These are phyloP conservation scores for Pharmacophagus antenor DNA, from an alignment of 2,888 invertebrate species.

Conservation along the genomic window DNA sequence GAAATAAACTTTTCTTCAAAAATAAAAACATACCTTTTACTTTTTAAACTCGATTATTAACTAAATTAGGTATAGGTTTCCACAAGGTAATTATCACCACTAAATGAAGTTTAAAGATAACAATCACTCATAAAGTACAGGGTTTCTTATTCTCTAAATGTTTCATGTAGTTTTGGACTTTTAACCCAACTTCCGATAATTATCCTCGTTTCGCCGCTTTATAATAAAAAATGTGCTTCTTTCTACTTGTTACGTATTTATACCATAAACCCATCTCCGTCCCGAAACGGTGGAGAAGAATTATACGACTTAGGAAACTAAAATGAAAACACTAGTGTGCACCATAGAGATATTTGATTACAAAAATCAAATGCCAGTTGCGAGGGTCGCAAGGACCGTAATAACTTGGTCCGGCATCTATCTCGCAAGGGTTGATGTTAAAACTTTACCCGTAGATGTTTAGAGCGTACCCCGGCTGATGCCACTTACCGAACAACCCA, in stretches of 20 bases:
- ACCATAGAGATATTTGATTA: conserved; percentile 35
- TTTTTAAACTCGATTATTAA: too few species aligned
- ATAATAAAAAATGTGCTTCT: not conserved
- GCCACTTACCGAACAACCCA: conserved; percentile 61
- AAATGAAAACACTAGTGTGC: conserved; percentile 34
- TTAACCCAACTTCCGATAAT: not conserved
- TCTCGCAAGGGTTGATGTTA: conserved; percentile 64
- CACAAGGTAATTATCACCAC: too few species aligned
- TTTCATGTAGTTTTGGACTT: not conserved
- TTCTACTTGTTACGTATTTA: not conserved
- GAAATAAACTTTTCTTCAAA: too few species aligned
- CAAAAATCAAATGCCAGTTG: conserved; percentile 56
- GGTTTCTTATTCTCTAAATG: too few species aligned
- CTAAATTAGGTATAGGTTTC: too few species aligned
- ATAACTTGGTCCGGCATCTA: conserved; percentile 59
- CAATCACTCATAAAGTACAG: too few species aligned
- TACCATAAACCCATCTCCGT: not conserved
- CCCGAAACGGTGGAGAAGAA: not conserved
- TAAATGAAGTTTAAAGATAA: too few species aligned
- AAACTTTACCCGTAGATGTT: conserved; percentile 67
- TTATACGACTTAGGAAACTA: conserved; percentile 19
- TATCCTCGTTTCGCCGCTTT: not conserved
- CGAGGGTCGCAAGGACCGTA: conserved; percentile 55
- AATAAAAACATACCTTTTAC: too few species aligned
- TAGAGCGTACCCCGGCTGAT: conserved; percentile 53